Base-by-base conservation (phyloP, 2,888 invertebrate genomes). In the Carabus problematicus region DNA sequence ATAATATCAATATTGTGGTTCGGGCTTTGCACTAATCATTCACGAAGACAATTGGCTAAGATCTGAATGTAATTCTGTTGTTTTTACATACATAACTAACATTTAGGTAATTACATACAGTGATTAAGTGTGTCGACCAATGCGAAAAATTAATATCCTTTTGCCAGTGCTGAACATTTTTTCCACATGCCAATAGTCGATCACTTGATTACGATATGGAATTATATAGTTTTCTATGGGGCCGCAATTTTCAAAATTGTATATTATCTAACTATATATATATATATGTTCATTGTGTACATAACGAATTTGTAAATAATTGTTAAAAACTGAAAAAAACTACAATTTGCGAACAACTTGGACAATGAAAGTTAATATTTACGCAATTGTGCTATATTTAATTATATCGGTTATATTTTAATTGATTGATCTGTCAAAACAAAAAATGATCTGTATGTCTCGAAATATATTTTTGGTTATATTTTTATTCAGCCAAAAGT, bases 241-340 rank as follows among this genome's bases (percentile, higher is more conserved):
- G 6, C 29, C 3, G 6, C 29, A 29, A n/a, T n/a, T 29, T 29
- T 29, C 6, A 29, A 39, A n/a, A 8, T 47, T 47, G 47, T 14
- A 18, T 52, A 16, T 52, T 67, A 67, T 67, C 66, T 49, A 52
- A 16, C 16, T 67, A 67, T 67, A 59, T 49, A 52, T 60, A 60
- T 67, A 56, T 59, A 14, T 66, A 47, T 67, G 67, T 67, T 60
- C 40, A 67, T 67, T 52, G 4, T 60, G 41, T 9, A 9, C 18
- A n/a, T 67, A 42, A 64, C 11, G n/a, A n/a, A 42, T 41, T 60
- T 67, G 67, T 67, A 67, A 60, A 67, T 67, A 67, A 40, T 67
- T 67, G 67, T 67, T 67, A 67, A 52, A 60, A 43, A 67, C 16
- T 16, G 19, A 12, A 29, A 6, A 29, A 29, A n/a, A n/a, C n/a